Evolutionary conservation across 2,888 invertebrate genomes (phyloP).

Genomic region (Creontiades dilutus): DNA sequence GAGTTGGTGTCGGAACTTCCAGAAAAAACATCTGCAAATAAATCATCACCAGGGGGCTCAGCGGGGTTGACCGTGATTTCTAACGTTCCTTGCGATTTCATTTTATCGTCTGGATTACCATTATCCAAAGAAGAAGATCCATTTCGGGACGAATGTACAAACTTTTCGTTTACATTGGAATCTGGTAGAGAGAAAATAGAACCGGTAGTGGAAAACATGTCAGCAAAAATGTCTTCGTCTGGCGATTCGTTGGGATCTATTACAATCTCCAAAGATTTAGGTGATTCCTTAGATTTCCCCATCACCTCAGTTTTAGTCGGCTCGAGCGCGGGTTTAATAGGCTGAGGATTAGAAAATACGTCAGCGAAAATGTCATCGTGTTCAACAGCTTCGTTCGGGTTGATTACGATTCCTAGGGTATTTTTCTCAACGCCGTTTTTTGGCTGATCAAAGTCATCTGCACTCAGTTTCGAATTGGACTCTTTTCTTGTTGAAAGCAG

Average conservation of each 20-base stretch:
- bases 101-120: not conserved
- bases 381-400: constrained; percentile 54
- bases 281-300: too few species aligned
- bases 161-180: not conserved
- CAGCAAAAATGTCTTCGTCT: constrained; percentile 77
- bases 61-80: constrained; percentile 73
- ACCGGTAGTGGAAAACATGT: constrained; percentile 75
- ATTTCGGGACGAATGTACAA: not conserved
- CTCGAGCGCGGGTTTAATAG: not conserved
- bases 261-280: constrained; percentile 31
- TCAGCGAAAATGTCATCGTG: constrained; percentile 77
- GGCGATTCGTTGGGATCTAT: constrained; percentile 25
- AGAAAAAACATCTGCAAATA: constrained; percentile 87
- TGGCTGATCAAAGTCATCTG: not conserved
- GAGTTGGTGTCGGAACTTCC: constrained; percentile 59
- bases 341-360: not conserved
- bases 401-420: constrained; percentile 29
- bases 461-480: not conserved
- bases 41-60: constrained; percentile 80
- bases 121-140: too few species aligned
- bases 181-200: not conserved
- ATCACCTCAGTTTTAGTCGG: not conserved
- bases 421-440: constrained; percentile 13
- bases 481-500: not conserved
- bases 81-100: not conserved